Evolutionary conservation across 2,888 invertebrate genomes (phyloP).

Genomic region (Nymphalis polychloros): DNA sequence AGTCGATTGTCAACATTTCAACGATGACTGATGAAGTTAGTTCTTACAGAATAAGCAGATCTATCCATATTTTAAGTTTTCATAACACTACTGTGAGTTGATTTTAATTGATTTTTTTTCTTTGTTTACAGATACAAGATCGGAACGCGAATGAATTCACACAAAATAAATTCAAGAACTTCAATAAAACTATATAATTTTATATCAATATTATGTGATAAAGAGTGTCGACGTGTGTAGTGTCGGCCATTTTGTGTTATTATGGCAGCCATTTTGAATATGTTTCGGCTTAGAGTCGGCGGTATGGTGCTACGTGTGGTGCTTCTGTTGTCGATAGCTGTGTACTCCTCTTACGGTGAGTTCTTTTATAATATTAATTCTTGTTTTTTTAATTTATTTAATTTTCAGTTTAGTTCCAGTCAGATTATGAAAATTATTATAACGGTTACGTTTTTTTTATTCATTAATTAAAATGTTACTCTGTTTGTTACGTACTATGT

Average conservation of each 20-base stretch:
- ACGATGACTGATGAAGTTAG: too few species aligned
- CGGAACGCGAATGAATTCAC: slow-evolving; percentile 62
- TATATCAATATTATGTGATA: slow-evolving; percentile 65
- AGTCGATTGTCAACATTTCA: too few species aligned
- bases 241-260: slow-evolving; percentile 57
- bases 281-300: slow-evolving; percentile 54
- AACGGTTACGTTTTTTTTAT: too few species aligned
- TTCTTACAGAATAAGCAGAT: too few species aligned
- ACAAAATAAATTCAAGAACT: slow-evolving; percentile 43
- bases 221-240: slow-evolving; percentile 52
- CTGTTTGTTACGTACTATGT: too few species aligned
- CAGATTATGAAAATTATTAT: too few species aligned
- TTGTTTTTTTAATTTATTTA: neutral
- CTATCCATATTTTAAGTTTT: neutral
- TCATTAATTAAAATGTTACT: too few species aligned
- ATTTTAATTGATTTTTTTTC: slow-evolving; percentile 18
- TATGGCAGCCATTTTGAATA: slow-evolving; percentile 65
- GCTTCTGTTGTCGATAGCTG: slow-evolving; percentile 63
- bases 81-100: neutral
- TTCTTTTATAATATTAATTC: slow-evolving; percentile 20
- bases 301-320: slow-evolving; percentile 54
- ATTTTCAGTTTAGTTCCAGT: too few species aligned
- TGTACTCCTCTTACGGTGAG: slow-evolving; percentile 75
- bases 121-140: slow-evolving; percentile 50
- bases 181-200: slow-evolving; percentile 49